Base-by-base conservation (phyloP, 1,140 invertebrate genomes). In the Pseudoatta argentina region DNA sequence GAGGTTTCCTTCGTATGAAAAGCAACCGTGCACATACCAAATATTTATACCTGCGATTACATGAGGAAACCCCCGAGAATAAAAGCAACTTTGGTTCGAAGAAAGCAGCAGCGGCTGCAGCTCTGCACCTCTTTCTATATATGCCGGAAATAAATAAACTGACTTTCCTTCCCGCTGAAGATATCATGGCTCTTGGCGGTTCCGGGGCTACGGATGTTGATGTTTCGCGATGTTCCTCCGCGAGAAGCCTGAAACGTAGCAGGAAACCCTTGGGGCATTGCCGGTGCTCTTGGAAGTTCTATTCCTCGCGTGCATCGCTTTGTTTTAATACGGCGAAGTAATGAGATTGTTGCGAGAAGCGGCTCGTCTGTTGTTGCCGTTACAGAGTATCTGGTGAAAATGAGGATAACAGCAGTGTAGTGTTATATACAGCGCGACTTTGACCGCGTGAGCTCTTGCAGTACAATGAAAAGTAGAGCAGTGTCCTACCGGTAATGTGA, bases 41-140 rank as follows among this genome's bases (percentile, higher is more conserved):
- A 89, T 88, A 81, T 89, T 89, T 89, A 88, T 79, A 64, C 44
- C n/a, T 6, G 1, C 16, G 75, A 88, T 88, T 69, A 51, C 66
- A 53, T 61, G 39, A 18, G 39, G 12, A 57, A 55, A 14, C 6
- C 3, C 10, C 18, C 30, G 39, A 21, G 59, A 55, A 75, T 63
- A 57, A 76, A 63, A 64, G 55, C 63, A 63, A 73, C 55, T 83
- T 75, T 27, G 61, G 39, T 55, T 12, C 18, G 24, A 51, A 69
- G 61, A 44, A 66, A 16, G 61, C 51, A 18, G 39, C 71, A 12
- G 24, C 16, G 55, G 75, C 67, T 16, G 6, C 34, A 30, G 39
- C 30, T 27, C 30, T 27, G 44, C 21, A 48, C 57, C 39, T 18
- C 79, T 34, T 55, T 55, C 53, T 55, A 18, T 16, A 14, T 21